Evolutionary conservation across 2,888 invertebrate species (phyloP).

Genomic region (Mythimna ferrago): DNA sequence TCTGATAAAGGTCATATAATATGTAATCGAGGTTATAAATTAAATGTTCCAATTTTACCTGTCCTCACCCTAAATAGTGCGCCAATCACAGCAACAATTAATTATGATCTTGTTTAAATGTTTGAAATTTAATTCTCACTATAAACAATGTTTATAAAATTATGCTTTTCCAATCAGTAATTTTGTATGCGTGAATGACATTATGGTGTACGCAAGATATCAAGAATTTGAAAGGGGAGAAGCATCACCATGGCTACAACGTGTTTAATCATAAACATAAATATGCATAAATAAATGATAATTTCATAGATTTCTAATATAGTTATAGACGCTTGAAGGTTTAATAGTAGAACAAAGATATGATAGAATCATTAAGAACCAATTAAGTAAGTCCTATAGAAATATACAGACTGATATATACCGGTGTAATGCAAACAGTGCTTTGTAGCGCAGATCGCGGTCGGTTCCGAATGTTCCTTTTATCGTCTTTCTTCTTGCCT

Average conservation of each 20-base stretch:
- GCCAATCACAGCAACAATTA: not conserved
- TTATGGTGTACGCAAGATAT: constrained; percentile 13
- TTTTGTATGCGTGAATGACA: constrained; percentile 31
- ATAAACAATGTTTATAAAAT: constrained; percentile 4
- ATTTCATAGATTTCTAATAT: too few species aligned
- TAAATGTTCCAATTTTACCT: constrained; percentile 18
- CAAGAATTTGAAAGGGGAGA: constrained; percentile 16
- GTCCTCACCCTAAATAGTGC: not conserved
- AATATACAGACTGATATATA: constrained; percentile 61
- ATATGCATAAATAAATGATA: not conserved
- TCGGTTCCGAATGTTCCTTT: constrained; percentile 80
- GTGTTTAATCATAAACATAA: constrained; percentile 29
- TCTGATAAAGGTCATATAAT: too few species aligned
- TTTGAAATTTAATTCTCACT: not conserved
- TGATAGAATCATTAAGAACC: not conserved
- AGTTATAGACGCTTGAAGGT: too few species aligned
- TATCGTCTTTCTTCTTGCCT: constrained; percentile 85
- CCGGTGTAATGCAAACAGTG: constrained; percentile 79
- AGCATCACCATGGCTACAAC: constrained; percentile 38
- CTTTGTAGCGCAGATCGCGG: constrained; percentile 86
- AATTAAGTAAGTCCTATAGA: not conserved
- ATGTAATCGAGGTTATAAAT: constrained; percentile 3
- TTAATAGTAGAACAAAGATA: not conserved
- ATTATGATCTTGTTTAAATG: not conserved
- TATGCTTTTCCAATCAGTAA: constrained; percentile 18